Evolutionary conservation across 2,113 vertebrate species (phyloP).

Genomic region (Bungarus multicinctus): DNA sequence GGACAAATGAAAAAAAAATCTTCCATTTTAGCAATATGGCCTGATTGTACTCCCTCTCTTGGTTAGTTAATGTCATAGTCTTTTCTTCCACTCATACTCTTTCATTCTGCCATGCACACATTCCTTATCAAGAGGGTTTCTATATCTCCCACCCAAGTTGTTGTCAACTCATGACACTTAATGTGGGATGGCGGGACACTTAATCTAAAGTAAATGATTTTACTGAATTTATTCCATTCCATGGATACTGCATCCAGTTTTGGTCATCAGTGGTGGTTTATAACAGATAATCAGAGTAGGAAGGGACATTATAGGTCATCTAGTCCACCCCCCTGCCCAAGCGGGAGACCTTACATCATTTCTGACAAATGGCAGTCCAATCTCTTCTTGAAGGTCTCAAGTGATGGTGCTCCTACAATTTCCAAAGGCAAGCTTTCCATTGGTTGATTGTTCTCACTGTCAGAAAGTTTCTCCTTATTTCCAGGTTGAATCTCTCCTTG

Average conservation of each 20-base stretch:
- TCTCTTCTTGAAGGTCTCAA: no score
- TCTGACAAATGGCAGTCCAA: no score
- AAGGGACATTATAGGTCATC: no score
- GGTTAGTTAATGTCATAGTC: neutral
- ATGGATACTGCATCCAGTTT: neutral
- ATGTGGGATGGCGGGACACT: neutral
- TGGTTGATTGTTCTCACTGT: no score
- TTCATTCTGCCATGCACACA: neutral
- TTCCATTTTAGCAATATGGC: fast-evolving
- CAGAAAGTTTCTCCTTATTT: no score
- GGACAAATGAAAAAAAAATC: neutral
- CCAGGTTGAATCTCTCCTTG: no score
- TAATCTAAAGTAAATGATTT: neutral
- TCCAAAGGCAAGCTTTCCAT: no score
- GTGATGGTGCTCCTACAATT: no score
- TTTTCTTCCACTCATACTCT: neutral
- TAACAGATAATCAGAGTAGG: no score
- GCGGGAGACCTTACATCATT: no score
- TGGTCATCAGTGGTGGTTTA: no score
- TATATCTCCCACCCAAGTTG: neutral
- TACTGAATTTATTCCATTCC: neutral
- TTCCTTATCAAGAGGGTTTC: fast-evolving
- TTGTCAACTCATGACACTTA: neutral
- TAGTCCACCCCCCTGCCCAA: no score
- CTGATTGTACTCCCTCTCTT: neutral